These are phyloP conservation scores for Trissolcus basalis DNA, from an alignment of 1,140 invertebrate genomes.

Conservation along the genomic window DNA sequence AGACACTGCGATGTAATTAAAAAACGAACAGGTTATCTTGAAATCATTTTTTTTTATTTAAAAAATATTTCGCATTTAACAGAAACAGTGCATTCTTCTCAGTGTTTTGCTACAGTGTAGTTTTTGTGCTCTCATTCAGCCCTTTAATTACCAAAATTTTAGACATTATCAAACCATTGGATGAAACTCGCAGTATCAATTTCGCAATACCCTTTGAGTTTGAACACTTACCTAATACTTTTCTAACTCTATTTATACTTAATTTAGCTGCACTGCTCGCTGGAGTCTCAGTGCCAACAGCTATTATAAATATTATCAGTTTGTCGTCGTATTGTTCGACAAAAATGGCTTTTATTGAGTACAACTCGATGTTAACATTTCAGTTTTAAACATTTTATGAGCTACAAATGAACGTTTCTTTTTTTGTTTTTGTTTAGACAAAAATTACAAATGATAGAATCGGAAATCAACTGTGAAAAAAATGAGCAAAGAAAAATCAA, in stretches of 20 bases:
- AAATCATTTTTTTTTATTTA: not conserved
- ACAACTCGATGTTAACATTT: no score
- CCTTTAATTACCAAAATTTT: not conserved
- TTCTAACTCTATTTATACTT: not conserved
- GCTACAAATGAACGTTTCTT: no score
- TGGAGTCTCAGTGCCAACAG: no score
- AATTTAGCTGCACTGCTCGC: not conserved
- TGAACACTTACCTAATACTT: not conserved
- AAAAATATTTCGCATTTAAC: not conserved
- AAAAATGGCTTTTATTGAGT: no score
- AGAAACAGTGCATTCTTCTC: not conserved
- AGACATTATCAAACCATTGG: constrained; percentile 6
- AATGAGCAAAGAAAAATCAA: no score
- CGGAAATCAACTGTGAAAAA: no score
- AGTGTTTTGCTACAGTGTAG: not conserved
- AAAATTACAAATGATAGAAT: no score
- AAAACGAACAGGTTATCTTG: not conserved
- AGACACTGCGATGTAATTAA: not conserved
- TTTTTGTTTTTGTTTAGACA: no score
- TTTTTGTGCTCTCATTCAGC: not conserved
- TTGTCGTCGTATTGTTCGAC: no score
- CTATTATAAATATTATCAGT: no score
- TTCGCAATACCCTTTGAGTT: not conserved
- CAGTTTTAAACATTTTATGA: no score
- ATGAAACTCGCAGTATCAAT: not conserved